Percentiles rank a stretch among this genome's conserved stretches.
Conservation (phyloP, 2,888 invertebrate genomes). For the Vannuccia rotundouncinata region DNA sequence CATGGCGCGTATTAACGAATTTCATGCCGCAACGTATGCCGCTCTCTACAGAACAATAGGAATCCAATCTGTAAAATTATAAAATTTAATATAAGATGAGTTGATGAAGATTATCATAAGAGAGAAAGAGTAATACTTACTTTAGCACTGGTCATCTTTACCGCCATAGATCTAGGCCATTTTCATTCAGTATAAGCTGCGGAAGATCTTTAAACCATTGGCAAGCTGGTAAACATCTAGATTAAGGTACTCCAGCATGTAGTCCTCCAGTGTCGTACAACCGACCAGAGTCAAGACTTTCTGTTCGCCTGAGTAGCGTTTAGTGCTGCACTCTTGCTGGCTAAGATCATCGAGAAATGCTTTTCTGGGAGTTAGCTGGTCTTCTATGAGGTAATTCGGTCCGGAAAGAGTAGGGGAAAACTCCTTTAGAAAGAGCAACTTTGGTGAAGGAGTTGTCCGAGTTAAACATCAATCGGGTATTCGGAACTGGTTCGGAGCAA, state of each 20-base stretch:
- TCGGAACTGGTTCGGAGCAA: not conserved
- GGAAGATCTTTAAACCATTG: not conserved
- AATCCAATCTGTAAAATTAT: not conserved
- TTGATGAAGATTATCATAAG: not conserved
- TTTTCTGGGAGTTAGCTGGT: not conserved
- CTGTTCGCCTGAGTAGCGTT: not conserved
- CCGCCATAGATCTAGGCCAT: not conserved
- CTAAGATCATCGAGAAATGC: not conserved
- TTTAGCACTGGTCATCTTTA: not conserved
- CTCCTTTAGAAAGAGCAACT: too few species aligned
- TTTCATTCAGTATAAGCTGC: not conserved
- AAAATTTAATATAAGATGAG: not conserved
- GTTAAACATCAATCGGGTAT: not conserved
- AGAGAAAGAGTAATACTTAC: not conserved
- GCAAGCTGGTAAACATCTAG: not conserved
- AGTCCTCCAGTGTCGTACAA: not conserved
- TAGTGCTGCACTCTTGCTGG: not conserved
- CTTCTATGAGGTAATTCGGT: not conserved
- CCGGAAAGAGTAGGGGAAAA: not conserved
- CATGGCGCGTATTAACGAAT: not conserved
- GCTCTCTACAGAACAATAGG: not conserved
- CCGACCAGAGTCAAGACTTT: not conserved
- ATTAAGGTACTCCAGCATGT: not conserved
- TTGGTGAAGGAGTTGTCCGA: not conserved
- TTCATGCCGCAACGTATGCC: not conserved